Conservation (phyloP, 2,888 invertebrate genomes). For the Xanthia togata region DNA sequence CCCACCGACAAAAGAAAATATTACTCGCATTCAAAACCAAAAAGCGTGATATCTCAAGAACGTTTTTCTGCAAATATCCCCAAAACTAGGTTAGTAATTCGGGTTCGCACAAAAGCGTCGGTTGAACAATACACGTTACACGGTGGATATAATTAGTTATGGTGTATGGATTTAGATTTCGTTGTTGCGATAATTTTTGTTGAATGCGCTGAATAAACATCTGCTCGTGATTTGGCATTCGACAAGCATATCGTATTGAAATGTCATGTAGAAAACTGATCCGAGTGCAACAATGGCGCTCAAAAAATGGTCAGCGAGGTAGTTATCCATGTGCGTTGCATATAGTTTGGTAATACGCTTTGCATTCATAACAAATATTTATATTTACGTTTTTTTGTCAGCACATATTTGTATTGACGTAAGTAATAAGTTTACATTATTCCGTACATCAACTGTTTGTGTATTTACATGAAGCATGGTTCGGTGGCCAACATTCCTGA, state of each 20-base stretch:
- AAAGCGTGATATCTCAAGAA: conserved; percentile 86
- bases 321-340: conserved; percentile 53
- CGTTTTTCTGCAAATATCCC: conserved; percentile 84
- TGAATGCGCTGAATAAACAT: conserved; percentile 87
- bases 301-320: conserved; percentile 85
- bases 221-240: conserved; percentile 86
- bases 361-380: conserved; percentile 62
- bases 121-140: conserved; percentile 85
- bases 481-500: background rate
- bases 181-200: conserved; percentile 88
- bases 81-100: conserved; percentile 91
- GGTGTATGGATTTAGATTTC: conserved; percentile 90
- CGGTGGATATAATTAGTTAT: conserved; percentile 90
- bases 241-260: conserved; percentile 86
- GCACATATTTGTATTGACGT: conserved; percentile 33
- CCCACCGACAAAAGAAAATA: conserved; percentile 84
- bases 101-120: conserved; percentile 79
- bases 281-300: conserved; percentile 80
- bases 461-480: conserved; percentile 28
- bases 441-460: conserved; percentile 15
- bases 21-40: conserved; percentile 86
- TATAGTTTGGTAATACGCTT: conserved; percentile 57
- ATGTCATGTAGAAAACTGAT: conserved; percentile 89
- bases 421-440: conserved; percentile 38
- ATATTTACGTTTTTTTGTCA: conserved; percentile 42